Conservation (phyloP, 2,797 vertebrate species). For the Spheniscus humboldti region DNA sequence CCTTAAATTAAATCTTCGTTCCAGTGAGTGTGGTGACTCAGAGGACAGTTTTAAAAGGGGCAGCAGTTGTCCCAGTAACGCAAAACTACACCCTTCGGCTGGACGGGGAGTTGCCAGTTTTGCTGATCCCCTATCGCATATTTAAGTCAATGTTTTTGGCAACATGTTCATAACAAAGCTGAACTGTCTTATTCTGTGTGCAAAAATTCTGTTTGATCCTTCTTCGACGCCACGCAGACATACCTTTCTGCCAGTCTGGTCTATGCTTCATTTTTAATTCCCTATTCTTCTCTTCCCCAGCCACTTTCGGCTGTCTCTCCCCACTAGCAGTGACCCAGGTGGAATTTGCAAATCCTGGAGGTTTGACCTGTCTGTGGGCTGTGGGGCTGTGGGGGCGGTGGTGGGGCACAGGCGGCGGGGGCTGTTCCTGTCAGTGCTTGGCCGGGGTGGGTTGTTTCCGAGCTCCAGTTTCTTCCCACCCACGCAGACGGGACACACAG, state of each 20-base stretch:
- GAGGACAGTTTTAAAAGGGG: background rate
- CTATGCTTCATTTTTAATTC: background rate
- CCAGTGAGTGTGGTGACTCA: background rate
- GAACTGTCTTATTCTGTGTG: background rate
- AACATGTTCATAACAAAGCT: background rate
- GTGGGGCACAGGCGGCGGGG: background rate
- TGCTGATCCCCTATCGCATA: rapidly evolving
- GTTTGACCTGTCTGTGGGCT: background rate
- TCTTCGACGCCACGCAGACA: background rate
- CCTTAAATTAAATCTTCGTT: background rate
- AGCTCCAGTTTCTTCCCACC: constrained; percentile 32
- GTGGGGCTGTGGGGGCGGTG: background rate
- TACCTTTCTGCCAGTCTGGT: background rate
- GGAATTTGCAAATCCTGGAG: background rate
- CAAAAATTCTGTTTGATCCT: background rate
- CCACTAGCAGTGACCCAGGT: background rate
- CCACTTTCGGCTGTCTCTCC: rapidly evolving
- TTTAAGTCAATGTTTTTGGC: background rate
- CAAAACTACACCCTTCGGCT: background rate
- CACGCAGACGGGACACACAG: background rate
- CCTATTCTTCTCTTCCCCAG: background rate
- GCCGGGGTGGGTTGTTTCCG: constrained; percentile 20
- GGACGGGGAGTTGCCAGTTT: background rate
- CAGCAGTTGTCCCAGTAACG: background rate
- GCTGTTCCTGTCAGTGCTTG: constrained; percentile 67